Base-by-base conservation (phyloP, 2,888 invertebrate genomes). In the Phoenoteleia sp. region DNA sequence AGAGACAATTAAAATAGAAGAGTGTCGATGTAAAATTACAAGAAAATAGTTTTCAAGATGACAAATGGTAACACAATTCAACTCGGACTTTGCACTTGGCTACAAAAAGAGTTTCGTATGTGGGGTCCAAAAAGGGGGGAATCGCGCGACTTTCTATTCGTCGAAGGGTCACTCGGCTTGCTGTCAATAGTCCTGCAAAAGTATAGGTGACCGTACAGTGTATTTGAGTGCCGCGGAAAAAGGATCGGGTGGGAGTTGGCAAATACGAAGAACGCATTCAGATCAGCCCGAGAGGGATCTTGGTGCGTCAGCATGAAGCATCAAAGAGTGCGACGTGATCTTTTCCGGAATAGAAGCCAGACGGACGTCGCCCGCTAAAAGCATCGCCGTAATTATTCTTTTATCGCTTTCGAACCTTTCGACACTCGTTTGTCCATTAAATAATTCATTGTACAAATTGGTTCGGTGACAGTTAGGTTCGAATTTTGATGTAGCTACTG, bases 251-350 rank as follows among this genome's bases (percentile, higher is more conserved):
- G 86, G 81, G 49, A 80, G 84, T 87, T 81, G 88, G 88, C 87
- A 88, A 89, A 90, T 91, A 92, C 92, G 90, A 87, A 86, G 89
- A 89, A 91, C 90, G 92, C 91, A 92, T 92, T 92, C 91, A 92
- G 92, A 92, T 91, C 90, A 90, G 89, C 82, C 66, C 84, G 84
- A 85, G 89, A 89, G 89, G 88, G 88, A 87, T 87, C 86, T 76
- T 80, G 87, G 84, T 88, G 89, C 89, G 90, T 92, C 90, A 91
- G 90, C 90, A 89, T 81, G 87, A 88, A 89, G 90, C 90, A 91
- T 92, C 92, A 92, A 91, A 91, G 90, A 87, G 82, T 88, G 85
- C 85, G 87, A 88, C 88, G 88, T 88, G 89, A 88, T 87, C 88
- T 88, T 88, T 86, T 85, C 67, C 69, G 87, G 89, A 90, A 91